Base-by-base conservation (phyloP, 2,888 invertebrate species). In the Xestoiulus laeticollis region DNA sequence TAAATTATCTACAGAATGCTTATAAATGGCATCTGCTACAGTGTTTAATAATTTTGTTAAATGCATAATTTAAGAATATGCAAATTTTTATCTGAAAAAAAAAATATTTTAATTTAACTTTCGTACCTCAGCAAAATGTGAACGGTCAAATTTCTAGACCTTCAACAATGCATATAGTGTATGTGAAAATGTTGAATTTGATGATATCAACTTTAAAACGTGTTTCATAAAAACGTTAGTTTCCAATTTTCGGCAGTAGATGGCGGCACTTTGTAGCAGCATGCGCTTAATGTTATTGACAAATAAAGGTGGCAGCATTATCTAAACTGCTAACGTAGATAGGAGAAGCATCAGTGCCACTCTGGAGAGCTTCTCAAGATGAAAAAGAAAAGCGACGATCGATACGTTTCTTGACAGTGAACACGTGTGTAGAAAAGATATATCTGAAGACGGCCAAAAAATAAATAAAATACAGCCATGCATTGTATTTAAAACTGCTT, bases 261-360 rank as follows among this genome's bases (percentile, higher is more conserved):
- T 59, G 59, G 59, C 59, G n/a, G 59, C 59, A 59, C 59, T 22
- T n/a, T 8, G 59, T 22, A n/a, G n/a, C 22, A n/a, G n/a, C n/a
- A 59, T 8, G 59, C 59, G 59, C 59, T 59, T 59, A 59, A 59
- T 59, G 22, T 59, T 59, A 59, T 59, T 59, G 59, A 59, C 59
- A 59, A 59, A 59, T 59, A 59, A 59, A 59, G 59, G 59, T 59
- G 59, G 59, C 59, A 59, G 59, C 59, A 59, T 59, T 59, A 59
- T 59, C 59, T 59, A 59, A 59, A 59, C 59, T 59, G 59, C 59
- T 59, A 59, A 59, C n/a, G 59, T 22, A 59, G 59, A 59, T 59
- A 59, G 59, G 22, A n/a, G 59, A 59, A n/a, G 22, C 59, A 59
- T 59, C 59, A 59, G 59, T 59, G 59, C 59, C 59, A 59, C 59